Conservation (phyloP, 2,113 vertebrate species). For the Gymnorhina tibicen region DNA sequence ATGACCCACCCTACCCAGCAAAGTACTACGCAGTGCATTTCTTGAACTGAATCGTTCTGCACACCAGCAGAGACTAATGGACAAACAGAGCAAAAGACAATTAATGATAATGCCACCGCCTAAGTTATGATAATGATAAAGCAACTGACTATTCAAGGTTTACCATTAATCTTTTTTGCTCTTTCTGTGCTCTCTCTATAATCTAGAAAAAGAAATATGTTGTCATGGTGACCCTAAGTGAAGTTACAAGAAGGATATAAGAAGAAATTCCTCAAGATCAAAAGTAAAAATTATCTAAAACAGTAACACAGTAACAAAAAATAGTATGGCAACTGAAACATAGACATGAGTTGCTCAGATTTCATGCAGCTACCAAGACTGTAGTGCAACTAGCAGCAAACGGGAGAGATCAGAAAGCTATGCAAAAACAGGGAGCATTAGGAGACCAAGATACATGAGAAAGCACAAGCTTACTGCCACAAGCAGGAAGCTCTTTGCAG, state of each 20-base stretch:
- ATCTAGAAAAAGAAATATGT: background rate
- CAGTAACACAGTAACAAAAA: background rate
- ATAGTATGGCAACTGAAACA: background rate
- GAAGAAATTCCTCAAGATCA: background rate
- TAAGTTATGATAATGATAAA: background rate
- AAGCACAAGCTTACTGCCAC: background rate
- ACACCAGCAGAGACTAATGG: background rate
- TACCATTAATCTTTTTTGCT: background rate
- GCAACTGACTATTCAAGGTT: background rate
- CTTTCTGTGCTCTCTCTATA: background rate
- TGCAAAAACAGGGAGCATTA: background rate
- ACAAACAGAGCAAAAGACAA: background rate
- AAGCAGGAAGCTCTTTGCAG: background rate
- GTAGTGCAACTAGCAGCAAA: background rate
- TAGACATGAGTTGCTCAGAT: background rate
- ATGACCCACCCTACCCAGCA: background rate
- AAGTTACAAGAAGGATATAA: background rate
- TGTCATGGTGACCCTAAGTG: background rate
- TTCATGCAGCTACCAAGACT: background rate
- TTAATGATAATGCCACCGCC: background rate
- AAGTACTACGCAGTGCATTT: background rate
- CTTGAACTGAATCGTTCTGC: background rate
- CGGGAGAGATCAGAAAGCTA: background rate
- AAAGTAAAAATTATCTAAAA: background rate
- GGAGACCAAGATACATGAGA: background rate